Conservation (phyloP, 2,888 invertebrate genomes). For the Himalopsyche japonica region DNA sequence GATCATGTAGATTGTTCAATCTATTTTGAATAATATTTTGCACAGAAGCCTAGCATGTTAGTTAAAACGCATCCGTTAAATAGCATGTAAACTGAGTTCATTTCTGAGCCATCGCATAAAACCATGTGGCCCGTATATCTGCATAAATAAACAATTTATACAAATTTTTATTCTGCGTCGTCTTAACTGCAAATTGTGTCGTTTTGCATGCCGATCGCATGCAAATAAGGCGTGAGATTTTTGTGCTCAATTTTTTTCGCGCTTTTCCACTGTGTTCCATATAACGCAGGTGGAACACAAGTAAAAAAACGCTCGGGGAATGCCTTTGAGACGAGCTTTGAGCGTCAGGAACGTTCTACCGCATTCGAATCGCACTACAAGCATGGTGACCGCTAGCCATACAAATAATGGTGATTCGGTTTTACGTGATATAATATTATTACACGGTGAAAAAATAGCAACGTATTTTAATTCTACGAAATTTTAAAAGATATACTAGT, state of each 20-base stretch:
- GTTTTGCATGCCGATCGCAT: background rate
- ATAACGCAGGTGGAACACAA: background rate
- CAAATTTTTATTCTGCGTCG: background rate
- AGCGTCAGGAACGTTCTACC: slow-evolving; percentile 14
- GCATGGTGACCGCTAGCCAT: background rate
- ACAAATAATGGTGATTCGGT: too few relatives aligned
- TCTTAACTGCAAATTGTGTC: slow-evolving; percentile 3
- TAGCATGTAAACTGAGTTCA: background rate
- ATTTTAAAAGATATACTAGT: too few relatives aligned
- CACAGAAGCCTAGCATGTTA: too few relatives aligned
- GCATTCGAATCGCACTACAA: background rate
- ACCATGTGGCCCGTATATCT: background rate
- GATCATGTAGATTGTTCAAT: too few relatives aligned
- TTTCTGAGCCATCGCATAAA: background rate
- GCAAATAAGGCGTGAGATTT: background rate
- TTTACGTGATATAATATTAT: too few relatives aligned
- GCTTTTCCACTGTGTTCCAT: background rate
- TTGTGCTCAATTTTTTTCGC: background rate
- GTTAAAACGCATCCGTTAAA: background rate
- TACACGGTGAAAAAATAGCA: too few relatives aligned
- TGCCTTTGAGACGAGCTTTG: slow-evolving; percentile 24
- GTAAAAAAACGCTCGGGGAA: background rate
- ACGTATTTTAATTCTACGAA: too few relatives aligned
- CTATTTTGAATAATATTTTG: too few relatives aligned
- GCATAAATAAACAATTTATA: background rate